Conservation (phyloP, 2,113 vertebrate genomes). For the Tragelaphus imberbis region DNA sequence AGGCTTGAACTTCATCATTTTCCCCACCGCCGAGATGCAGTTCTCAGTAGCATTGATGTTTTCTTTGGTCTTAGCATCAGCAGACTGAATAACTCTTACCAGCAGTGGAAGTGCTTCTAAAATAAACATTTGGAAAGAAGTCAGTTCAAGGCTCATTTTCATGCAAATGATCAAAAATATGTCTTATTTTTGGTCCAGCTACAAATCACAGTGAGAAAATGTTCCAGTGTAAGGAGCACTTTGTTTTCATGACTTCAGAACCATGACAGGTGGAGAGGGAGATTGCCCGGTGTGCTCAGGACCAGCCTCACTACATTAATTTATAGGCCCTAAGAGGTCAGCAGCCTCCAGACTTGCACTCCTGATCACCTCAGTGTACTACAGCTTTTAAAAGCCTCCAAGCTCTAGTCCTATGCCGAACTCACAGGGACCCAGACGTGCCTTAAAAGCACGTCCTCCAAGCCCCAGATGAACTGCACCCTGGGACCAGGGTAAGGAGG, state of each 20-base stretch:
- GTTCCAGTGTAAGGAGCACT: neutral
- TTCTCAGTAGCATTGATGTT: slow-evolving; percentile 98
- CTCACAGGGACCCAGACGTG: neutral
- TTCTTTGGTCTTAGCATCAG: slow-evolving; percentile 94
- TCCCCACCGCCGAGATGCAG: slow-evolving; percentile 98
- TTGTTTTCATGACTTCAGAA: neutral
- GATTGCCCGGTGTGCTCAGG: accelerated
- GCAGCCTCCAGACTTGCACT: neutral
- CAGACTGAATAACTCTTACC: slow-evolving; percentile 93
- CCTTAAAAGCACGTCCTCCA: neutral
- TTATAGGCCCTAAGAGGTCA: too few relatives aligned
- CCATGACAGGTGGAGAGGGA: neutral
- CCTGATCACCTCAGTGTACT: neutral
- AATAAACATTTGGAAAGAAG: slow-evolving; percentile 34
- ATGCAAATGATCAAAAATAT: neutral
- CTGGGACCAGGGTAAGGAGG: neutral
- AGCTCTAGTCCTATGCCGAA: neutral
- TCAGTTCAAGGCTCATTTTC: neutral
- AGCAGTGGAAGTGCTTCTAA: slow-evolving; percentile 95
- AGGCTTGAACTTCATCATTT: slow-evolving; percentile 95
- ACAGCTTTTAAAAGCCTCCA: neutral
- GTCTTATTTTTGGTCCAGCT: neutral
- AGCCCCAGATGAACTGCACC: neutral
- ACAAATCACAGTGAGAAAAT: neutral
- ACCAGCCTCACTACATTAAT: neutral